A percentile compares a stretch with the other conserved stretches of the same genome.
Evolutionary conservation across 2,113 vertebrate species (phyloP).

Genomic region (Crotalus viridis): DNA sequence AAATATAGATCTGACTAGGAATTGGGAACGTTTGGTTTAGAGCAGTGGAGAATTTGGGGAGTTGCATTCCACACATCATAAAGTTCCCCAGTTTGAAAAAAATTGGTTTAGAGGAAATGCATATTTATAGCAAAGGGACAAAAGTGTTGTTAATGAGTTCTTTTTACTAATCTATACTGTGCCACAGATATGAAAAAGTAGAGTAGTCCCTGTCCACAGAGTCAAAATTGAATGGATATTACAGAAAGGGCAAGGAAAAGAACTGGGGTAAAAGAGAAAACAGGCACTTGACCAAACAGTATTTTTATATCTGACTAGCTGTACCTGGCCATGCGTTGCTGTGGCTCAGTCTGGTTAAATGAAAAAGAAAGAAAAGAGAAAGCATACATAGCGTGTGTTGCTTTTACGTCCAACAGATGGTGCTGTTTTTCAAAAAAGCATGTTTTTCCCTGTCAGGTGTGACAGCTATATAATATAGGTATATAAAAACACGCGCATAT

Average conservation of each 20-base stretch:
- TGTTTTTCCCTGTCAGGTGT: too few species aligned
- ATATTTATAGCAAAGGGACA: background rate
- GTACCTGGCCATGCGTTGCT: too few species aligned
- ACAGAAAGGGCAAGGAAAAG: background rate
- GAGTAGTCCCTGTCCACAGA: background rate
- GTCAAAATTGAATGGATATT: background rate
- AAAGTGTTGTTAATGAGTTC: background rate
- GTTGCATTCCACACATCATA: background rate
- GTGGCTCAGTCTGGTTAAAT: too few species aligned
- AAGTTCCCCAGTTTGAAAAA: background rate
- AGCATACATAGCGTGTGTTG: too few species aligned
- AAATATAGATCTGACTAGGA: background rate
- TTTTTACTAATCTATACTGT: background rate
- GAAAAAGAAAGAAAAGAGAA: too few species aligned
- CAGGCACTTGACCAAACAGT: background rate
- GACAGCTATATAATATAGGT: too few species aligned
- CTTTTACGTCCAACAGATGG: too few species aligned
- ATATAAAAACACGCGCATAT: too few species aligned
- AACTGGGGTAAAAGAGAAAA: background rate
- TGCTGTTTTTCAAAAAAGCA: too few species aligned
- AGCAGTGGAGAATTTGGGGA: background rate
- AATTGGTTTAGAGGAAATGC: background rate
- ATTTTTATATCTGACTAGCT: background rate
- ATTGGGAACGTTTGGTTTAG: background rate
- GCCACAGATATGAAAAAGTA: background rate